A percentile compares a stretch with the other conserved stretches of the same genome.
Evolutionary conservation across 2,797 vertebrate species (phyloP).

Genomic region (Tenualosa ilisha): DNA sequence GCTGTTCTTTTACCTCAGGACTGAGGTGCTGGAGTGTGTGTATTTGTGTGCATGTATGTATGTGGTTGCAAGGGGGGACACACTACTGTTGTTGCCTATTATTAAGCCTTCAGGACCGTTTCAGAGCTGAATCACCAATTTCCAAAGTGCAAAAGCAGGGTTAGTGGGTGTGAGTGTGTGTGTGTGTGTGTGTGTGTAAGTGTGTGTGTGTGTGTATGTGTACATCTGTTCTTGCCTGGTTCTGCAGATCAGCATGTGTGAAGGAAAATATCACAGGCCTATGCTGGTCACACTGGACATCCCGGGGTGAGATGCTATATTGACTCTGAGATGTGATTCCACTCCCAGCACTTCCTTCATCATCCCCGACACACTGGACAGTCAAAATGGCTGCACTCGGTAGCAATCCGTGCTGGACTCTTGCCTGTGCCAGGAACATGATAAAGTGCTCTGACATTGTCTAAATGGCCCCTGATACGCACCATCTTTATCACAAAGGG

Average conservation of each 20-base stretch:
- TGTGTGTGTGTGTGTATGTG: neutral
- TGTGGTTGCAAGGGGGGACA: neutral
- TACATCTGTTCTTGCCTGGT: neutral
- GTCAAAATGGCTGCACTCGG: slow-evolving; percentile 43
- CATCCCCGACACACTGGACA: slow-evolving; percentile 43
- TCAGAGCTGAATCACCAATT: neutral
- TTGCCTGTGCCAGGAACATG: slow-evolving; percentile 53
- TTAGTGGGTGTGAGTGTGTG: neutral
- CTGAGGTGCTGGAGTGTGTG: neutral
- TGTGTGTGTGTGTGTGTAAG: slow-evolving; percentile 6
- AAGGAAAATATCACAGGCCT: neutral
- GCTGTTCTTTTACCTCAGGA: neutral
- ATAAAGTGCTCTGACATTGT: slow-evolving; percentile 66
- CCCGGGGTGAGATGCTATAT: neutral
- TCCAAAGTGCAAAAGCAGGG: neutral
- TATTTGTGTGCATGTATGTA: neutral
- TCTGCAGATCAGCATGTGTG: neutral
- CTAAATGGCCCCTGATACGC: slow-evolving; percentile 58
- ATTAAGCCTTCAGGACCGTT: neutral
- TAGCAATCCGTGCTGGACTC: slow-evolving; percentile 54
- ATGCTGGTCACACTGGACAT: neutral
- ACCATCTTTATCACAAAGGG: slow-evolving; percentile 65
- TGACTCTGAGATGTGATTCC: neutral
- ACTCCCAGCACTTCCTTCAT: slow-evolving; percentile 13
- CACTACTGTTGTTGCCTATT: neutral